Base-by-base conservation (phyloP, 1,140 invertebrate species). In the Stenopsyche tienmushanensis region DNA sequence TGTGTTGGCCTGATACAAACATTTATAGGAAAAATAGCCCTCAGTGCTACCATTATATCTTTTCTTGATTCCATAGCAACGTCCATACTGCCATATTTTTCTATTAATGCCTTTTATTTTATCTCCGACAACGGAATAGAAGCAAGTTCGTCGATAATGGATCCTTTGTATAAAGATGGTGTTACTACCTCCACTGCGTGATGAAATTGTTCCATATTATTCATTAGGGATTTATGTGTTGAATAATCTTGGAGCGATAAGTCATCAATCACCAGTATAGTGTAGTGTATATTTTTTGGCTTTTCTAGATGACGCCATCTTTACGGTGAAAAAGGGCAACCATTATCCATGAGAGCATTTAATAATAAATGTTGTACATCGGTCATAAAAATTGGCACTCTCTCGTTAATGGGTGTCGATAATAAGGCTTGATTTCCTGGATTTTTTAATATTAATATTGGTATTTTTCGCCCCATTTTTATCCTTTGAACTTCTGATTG, bases 301-400 rank as follows among this genome's bases (percentile, higher is more conserved):
- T 90, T 91, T 52, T 93, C 86, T n/a, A 94, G 75, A 15, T 81
- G 77, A 81, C 92, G 94, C 93, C 93, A 96, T 68, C 92, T 82
- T 21, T 83, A 79, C 15, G 88, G 84, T 44, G 78, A 73, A 62
- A 87, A 87, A 18, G 88, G 85, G 45, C 89, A 86, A 29, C 86
- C 77, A 70, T 88, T 84, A 3, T 88, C 89, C 49, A 91, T 78
- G 57, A 93, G 75, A 1, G 90, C 88, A 75, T 88, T 88, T 71
- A 94, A 77, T 2, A 95, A 72, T 50, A 96, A 79, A 79, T 94
- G 86, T 75, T 94, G 92, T 59, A 95, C 75, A 75, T 96, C 93
- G 41, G 85, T 86, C 0, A 93, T 78, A 73, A 91, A 88, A 66
- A 96, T 80, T 7, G 93, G 92, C 45, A 89, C 83, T 67, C 90